phyloP scores from a whole-genome alignment of 2,797 vertebrate genomes.

The Silurus lanzhouensis region DNA sequence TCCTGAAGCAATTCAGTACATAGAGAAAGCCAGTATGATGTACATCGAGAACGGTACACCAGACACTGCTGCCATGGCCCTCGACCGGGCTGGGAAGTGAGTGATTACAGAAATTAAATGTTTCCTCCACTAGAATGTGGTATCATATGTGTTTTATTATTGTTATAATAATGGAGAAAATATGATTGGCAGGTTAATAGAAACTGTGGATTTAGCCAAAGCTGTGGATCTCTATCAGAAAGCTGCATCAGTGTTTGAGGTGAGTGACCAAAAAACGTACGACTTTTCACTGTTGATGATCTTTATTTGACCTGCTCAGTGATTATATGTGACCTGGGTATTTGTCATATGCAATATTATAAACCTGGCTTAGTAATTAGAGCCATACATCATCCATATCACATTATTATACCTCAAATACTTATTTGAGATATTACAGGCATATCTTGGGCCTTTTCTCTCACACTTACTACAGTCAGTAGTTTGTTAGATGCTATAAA shows the following conservation, averaged over 20 bases:
- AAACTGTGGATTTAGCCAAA: slow-evolving; percentile 81
- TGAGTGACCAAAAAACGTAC: slow-evolving; percentile 55
- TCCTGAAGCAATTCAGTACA: slow-evolving; percentile 82
- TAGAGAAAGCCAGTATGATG: slow-evolving; percentile 88
- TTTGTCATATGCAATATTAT: neutral
- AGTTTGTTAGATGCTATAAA: neutral
- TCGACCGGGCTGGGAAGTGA: slow-evolving; percentile 87
- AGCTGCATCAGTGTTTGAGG: slow-evolving; percentile 86
- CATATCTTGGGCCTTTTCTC: neutral
- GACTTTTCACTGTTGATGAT: neutral
- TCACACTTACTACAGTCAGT: neutral
- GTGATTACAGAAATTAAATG: slow-evolving; percentile 44
- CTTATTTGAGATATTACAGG: neutral
- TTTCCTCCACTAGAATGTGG: neutral
- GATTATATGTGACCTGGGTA: neutral
- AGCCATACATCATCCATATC: neutral
- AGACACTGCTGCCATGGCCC: slow-evolving; percentile 86
- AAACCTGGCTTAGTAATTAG: neutral
- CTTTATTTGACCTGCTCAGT: neutral
- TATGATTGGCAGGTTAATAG: slow-evolving; percentile 76
- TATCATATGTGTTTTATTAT: neutral
- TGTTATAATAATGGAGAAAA: neutral
- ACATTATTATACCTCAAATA: neutral
- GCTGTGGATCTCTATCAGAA: slow-evolving; percentile 87
- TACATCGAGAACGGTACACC: slow-evolving; percentile 87